Evolutionary conservation across 2,113 vertebrate species (phyloP), one percentile per base, ranked within the genome.

Genomic region (Apteryx owenii): DNA sequence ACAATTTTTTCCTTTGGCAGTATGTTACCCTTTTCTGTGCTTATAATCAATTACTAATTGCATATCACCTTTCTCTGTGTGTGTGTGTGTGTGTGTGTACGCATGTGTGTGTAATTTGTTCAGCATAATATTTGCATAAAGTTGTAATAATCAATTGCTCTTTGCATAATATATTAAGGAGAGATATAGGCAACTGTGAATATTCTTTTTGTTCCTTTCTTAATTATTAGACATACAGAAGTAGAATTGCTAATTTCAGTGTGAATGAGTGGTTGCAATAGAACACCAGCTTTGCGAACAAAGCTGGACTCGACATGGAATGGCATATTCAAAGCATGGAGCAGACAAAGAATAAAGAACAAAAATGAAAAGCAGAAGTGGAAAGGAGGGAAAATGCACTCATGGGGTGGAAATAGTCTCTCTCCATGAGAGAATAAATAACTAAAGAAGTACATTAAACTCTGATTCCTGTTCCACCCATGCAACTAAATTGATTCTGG

Each of bases 341-440:
- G 46, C 4, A 64, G 11, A 17, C 81, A 33, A 65, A 69, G 2
- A 73, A n/a, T 10, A 54, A 48, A 79, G 13, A 62, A 5, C 19
- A 65, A 65, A n/a, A 60, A 33, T 2, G 16, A 21, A 46, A 92
- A 48, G 6, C 40, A 40, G 33, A 64, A 48, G 2, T 48, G 7
- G 4, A 76, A 79, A 79, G 31, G 1, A 61, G 56, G 5, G 18
- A 82, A 82, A 78, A 64, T 12, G 2, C 65, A 66, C 14, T 58
- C 2, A 23, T 23, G 0, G 9, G 15, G 2, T 33, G 25, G 44
- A 69, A 75, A 29, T 0, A 5, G 8, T 50, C 17, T 62, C 56
- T 33, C 19, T 72, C 17, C 20, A 31, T 1, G 0, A 26, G 1
- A 22, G 44, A 48, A 51, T 40, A 40, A 33, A 15, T 26, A 36